Conservation (phyloP, 2,113 vertebrate genomes). For the Siniperca chuatsi region DNA sequence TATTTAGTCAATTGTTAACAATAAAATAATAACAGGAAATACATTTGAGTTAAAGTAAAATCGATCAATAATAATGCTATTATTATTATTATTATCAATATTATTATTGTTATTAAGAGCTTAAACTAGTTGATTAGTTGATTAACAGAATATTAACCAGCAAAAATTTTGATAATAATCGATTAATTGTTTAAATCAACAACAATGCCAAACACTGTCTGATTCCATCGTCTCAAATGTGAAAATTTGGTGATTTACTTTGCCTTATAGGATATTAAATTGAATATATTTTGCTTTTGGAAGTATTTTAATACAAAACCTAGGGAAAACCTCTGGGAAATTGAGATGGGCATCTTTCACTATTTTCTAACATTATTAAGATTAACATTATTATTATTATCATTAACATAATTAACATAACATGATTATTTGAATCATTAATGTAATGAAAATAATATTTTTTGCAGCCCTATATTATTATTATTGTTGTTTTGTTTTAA, state of each 20-base stretch:
- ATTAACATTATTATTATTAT: background rate
- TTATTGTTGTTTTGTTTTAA: background rate
- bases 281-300: background rate
- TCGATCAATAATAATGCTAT: background rate
- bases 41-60: background rate
- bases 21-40: background rate
- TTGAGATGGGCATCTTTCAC: background rate
- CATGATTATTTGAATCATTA: background rate
- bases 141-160: background rate
- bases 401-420: background rate
- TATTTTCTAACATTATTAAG: background rate
- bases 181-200: background rate
- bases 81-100: background rate
- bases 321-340: background rate
- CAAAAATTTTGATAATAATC: background rate
- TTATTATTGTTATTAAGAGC: background rate
- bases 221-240: background rate
- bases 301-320: background rate
- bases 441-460: background rate
- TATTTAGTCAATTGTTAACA: background rate
- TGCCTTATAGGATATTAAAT: background rate
- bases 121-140: background rate
- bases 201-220: background rate
- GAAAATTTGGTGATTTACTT: background rate
- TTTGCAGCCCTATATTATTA: background rate